Evolutionary conservation across 2,797 vertebrate genomes (phyloP).

Genomic region (Novumbra hubbsi): DNA sequence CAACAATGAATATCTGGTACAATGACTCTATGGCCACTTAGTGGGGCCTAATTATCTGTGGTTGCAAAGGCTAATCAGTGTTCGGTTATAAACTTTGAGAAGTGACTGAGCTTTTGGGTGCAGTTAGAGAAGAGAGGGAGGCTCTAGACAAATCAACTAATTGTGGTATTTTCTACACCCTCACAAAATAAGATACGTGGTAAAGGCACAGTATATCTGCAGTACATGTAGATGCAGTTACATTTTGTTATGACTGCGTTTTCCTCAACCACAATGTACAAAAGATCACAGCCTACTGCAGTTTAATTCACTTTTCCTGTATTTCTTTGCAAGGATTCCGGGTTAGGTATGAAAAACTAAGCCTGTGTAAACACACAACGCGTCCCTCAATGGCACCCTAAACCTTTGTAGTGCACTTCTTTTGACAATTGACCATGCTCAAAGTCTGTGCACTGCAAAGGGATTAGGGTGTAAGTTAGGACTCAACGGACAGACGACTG

Average conservation of each 20-base stretch:
- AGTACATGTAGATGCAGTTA: no score
- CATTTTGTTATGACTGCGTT: no score
- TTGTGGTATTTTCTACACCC: constrained; percentile 44
- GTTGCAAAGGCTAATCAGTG: no score
- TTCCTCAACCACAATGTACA: no score
- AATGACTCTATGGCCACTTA: no score
- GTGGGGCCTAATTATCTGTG: no score
- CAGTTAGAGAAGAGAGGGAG: constrained; percentile 16
- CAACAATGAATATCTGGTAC: not conserved
- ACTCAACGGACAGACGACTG: not conserved
- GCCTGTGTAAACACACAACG: not conserved
- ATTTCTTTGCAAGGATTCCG: not conserved
- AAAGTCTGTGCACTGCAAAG: not conserved
- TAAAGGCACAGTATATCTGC: no score
- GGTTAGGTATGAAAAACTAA: not conserved
- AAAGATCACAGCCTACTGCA: no score
- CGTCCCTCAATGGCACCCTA: not conserved
- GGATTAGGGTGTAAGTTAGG: not conserved
- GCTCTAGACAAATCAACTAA: constrained; percentile 52
- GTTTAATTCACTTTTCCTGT: no score
- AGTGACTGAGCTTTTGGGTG: not conserved
- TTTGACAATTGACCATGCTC: not conserved
- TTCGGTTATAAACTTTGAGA: no score
- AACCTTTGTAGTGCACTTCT: not conserved
- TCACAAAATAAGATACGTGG: not conserved